Evolutionary conservation across 2,113 vertebrate genomes (phyloP).

Genomic region (Cisticola juncidis): DNA sequence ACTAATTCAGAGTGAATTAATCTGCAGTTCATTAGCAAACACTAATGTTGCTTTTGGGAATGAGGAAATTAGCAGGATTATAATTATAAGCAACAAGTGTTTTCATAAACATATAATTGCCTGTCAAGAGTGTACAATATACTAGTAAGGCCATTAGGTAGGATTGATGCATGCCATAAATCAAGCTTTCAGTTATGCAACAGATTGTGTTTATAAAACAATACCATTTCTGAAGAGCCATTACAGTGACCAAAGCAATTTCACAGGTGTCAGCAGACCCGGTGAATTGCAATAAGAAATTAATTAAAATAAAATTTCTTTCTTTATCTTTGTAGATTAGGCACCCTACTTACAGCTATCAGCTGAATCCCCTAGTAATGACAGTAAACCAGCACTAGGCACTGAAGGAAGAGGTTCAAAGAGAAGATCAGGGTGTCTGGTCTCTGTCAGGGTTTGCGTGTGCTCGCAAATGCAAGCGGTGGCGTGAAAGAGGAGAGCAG

Average conservation of each 20-base stretch:
- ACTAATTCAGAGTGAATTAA: constrained; percentile 64
- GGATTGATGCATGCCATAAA: background rate
- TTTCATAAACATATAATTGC: constrained; percentile 66
- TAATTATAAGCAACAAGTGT: constrained; percentile 65
- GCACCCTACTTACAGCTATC: background rate
- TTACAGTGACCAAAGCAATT: constrained; percentile 3
- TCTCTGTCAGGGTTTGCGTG: background rate
- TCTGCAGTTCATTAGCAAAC: constrained; percentile 56
- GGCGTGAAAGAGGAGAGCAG: background rate
- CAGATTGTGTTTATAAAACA: background rate
- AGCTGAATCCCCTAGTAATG: background rate
- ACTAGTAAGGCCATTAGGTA: background rate
- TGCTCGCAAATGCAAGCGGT: background rate
- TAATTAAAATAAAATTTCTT: background rate
- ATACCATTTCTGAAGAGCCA: background rate
- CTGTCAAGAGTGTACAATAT: constrained; percentile 37
- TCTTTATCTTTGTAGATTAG: background rate
- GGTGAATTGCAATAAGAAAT: background rate
- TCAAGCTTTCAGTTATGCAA: constrained; percentile 17
- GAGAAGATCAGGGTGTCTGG: background rate
- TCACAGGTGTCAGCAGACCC: background rate
- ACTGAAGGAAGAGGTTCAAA: background rate
- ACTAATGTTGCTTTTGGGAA: constrained; percentile 60
- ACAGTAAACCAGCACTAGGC: background rate
- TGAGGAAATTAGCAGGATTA: constrained; percentile 59